Base-by-base conservation (phyloP, 2,888 invertebrate genomes). In the Chironomus riparius region DNA sequence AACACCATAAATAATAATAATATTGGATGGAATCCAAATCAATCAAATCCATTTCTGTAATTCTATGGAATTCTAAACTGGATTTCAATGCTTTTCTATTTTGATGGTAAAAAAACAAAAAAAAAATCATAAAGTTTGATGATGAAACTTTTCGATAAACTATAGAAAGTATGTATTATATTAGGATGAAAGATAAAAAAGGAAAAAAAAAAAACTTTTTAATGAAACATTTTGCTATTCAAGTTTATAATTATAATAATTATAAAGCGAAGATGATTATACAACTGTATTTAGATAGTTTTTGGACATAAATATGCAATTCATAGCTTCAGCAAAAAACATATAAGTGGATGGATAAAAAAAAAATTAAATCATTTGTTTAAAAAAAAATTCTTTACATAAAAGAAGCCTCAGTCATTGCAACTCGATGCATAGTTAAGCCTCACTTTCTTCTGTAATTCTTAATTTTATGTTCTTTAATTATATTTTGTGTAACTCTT, bases 41-140 rank as follows among this genome's bases (percentile, higher is more conserved):
- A 21, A 65, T 65, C 65, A 24, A 65, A 65, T 65, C 65, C 65
- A 13, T 65, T 65, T 65, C 65, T 65, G 65, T 65, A 65, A 65
- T 13, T 22, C 65, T 24, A 3, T 24, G 56, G 18, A 56, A 15
- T 56, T 56, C 56, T 56, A 22, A 24, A 65, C 38, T 38, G 24
- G 21, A 21, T 65, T 24, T 24, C 12, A 65, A 21, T 65, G 65
- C 65, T 65, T 65, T 65, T 65, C 65, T 56, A n/a, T 18, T 38
- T 7, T 65, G 65, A 24, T 65, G 56, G 18, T 18, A 18, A 15
- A 56, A 56, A 56, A 56, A 56, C n/a, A 56, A 56, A 6, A 18
- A 18, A 24, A 22, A 65, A 4, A 18, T 18, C 15, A 56, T 56
- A 15, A 15, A 15, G 18, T 15, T 56, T 15, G n/a, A 56, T 56